Conservation (phyloP, 1,140 invertebrate genomes). For the Panonychus citri region DNA sequence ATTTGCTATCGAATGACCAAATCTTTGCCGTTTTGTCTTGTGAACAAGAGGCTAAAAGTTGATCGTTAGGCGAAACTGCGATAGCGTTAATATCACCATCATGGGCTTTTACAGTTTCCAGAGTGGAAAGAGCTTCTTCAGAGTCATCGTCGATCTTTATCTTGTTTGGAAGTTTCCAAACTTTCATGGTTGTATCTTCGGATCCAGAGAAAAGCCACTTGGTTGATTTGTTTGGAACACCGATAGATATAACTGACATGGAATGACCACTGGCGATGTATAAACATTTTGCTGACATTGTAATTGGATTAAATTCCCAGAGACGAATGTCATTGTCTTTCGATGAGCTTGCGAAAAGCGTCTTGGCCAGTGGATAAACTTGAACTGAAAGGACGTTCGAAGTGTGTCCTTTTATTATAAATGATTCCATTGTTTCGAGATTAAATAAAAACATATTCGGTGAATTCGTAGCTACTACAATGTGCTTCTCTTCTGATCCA, state of each 20-base stretch:
- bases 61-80: conserved; percentile 64
- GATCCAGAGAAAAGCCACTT: conserved; percentile 41
- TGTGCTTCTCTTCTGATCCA: conserved; percentile 41
- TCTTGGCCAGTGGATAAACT: conserved; percentile 32
- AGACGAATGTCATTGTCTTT: conserved; percentile 65
- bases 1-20: conserved; percentile 7
- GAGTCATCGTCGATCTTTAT: background rate
- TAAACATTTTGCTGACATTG: conserved; percentile 33
- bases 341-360: conserved; percentile 49
- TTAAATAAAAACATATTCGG: conserved; percentile 62
- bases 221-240: conserved; percentile 19
- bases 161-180: conserved; percentile 42
- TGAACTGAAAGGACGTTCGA: conserved; percentile 58
- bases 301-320: conserved; percentile 40
- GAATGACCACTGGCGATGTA: conserved; percentile 51
- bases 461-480: conserved; percentile 74
- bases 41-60: conserved; percentile 55
- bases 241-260: conserved; percentile 49
- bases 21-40: conserved; percentile 86
- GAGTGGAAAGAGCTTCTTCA: conserved; percentile 28
- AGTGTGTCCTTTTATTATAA: conserved; percentile 57
- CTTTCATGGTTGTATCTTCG: conserved; percentile 74
- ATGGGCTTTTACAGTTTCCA: conserved; percentile 51
- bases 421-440: conserved; percentile 45
- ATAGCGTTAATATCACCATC: conserved; percentile 74